Conservation (phyloP, 1,140 invertebrate species). For the Nasonia giraulti region DNA sequence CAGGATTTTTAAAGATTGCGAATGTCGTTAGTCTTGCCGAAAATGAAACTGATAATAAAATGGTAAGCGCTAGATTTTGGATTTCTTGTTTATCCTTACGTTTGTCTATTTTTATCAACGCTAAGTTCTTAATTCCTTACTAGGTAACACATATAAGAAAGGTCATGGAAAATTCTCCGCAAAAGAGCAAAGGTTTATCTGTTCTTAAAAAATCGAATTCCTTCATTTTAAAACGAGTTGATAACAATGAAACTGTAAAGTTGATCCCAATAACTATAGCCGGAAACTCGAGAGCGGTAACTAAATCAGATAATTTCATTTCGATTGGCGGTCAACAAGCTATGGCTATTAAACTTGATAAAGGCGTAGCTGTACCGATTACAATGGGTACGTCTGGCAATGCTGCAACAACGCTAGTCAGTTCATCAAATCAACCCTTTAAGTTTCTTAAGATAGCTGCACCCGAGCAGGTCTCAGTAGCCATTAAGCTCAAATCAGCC, state of each 20-base stretch:
- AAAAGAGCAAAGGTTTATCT: slow-evolving; percentile 58
- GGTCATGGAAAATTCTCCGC: slow-evolving; percentile 61
- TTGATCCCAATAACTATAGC: slow-evolving; percentile 59
- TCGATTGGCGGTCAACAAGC: slow-evolving; percentile 42
- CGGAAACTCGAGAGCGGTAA: slow-evolving; percentile 35
- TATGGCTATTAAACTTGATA: slow-evolving; percentile 54
- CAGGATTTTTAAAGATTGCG: slow-evolving; percentile 68
- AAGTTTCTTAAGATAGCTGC: slow-evolving; percentile 43
- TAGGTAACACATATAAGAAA: slow-evolving; percentile 64
- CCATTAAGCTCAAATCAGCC: slow-evolving; percentile 60
- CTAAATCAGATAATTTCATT: slow-evolving; percentile 43
- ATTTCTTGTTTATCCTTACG: not conserved
- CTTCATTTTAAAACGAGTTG: slow-evolving; percentile 64
- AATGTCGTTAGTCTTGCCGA: slow-evolving; percentile 70
- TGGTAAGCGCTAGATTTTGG: slow-evolving; percentile 52
- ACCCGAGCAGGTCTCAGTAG: slow-evolving; percentile 30
- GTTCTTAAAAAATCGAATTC: slow-evolving; percentile 64
- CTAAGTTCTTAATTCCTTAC: slow-evolving; percentile 4
- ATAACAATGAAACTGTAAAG: slow-evolving; percentile 57
- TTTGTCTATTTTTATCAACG: not conserved
- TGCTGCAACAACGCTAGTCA: slow-evolving; percentile 22
- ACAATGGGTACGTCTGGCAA: slow-evolving; percentile 27
- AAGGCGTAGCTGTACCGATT: slow-evolving; percentile 49
- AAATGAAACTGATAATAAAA: slow-evolving; percentile 51
- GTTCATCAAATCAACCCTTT: slow-evolving; percentile 46